These are phyloP conservation scores for Dermatophagoides farinae DNA, from an alignment of 1,140 invertebrate species.

Conservation along the genomic window DNA sequence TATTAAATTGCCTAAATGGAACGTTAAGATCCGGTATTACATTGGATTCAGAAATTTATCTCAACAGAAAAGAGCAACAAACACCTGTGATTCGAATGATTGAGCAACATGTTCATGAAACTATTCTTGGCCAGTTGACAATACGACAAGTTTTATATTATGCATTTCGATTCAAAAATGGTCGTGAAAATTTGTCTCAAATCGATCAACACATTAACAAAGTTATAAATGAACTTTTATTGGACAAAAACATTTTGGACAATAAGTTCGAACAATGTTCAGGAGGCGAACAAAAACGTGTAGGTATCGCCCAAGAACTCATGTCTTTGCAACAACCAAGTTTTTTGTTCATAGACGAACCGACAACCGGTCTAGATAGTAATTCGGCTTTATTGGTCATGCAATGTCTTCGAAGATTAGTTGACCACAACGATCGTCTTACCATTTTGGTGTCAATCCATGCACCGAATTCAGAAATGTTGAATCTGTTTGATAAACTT, in stretches of 20 bases:
- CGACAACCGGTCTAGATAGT: constrained; percentile 38
- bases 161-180: neutral
- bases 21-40: neutral
- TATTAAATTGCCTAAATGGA: constrained; percentile 23
- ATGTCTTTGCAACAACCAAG: neutral
- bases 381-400: neutral
- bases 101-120: neutral
- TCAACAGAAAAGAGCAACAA: neutral
- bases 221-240: neutral
- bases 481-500: neutral
- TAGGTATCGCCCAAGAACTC: neutral
- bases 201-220: neutral
- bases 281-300: neutral
- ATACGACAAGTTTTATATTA: neutral
- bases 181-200: neutral
- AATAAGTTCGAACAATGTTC: neutral
- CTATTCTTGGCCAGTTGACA: neutral
- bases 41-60: neutral
- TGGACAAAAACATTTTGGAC: neutral
- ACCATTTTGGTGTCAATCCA: constrained; percentile 2
- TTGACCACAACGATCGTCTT: neutral
- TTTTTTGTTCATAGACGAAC: constrained; percentile 90
- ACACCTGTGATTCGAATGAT: neutral
- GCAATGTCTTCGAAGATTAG: neutral
- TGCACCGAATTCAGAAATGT: neutral